Evolutionary conservation across 30 jellyfish, hydroid and myxozoan genomes (phyloP), one percentile per base, ranked within the genome.

Genomic region (Chironex yamaguchii): DNA sequence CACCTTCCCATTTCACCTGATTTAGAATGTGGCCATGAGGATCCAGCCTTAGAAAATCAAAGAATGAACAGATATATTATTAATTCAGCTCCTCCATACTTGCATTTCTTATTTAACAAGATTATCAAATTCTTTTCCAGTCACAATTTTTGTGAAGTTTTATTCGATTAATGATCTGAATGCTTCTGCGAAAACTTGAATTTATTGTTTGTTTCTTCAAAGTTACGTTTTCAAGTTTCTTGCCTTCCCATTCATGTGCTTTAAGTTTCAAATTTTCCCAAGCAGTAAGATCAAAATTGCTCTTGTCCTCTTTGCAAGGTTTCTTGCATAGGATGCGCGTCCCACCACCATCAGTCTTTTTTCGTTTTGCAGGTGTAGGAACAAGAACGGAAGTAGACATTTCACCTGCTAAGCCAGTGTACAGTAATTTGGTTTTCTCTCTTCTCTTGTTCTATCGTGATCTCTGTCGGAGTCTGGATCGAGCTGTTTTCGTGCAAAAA

Each of bases 331-430:
- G 83, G 71, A 69, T 69, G 83, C 83, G 42, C 6, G 9, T 69
- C 33, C 42, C 68, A 11, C 80, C 80, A 24, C 24, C 31, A 20
- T 67, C 80, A 3, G 62, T 67, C 34, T 29, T 67, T 28, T 58
- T 67, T 67, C 80, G 64, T 67, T 67, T 67, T 28, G 65, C 80
- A 67, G 80, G 80, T 0, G 64, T 29, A 67, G 80, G 80, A 20
- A 28, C 80, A 28, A 29, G 65, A 67, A 67, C 68, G 12, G 80
- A 58, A 24, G 64, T 67, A 67, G 80, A 67, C 80, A 70, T 70
- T 1, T 67, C 9, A 67, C 64, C 0, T 67, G 62, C 64, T 26
- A 65, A 4, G 58, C 9, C 79, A 65, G 27, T 13, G 3, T 65
- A 3, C 79, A 29, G 79, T 27, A n/a, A 32, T n/a, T 4, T 54